Percentiles rank a stretch among this genome's conserved stretches.
Conservation (phyloP, 2,113 vertebrate genomes). For the Tragelaphus strepsiceros region DNA sequence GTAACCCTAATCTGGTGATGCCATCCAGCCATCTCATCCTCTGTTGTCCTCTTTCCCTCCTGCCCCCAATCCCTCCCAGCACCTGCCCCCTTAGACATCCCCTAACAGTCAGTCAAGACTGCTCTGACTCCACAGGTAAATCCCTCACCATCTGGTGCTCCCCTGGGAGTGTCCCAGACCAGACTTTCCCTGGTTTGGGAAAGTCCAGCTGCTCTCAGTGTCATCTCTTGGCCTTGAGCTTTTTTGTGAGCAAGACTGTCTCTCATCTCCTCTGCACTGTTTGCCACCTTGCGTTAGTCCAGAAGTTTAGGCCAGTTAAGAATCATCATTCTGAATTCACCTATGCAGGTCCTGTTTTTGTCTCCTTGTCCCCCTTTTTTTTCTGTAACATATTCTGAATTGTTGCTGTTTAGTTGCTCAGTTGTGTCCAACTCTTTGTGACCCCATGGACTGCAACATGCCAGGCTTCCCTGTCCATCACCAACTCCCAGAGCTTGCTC, state of each 20-base stretch:
- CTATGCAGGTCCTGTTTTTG: not conserved
- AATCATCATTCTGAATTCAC: not conserved
- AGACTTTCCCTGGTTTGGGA: not conserved
- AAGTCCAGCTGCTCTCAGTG: not conserved
- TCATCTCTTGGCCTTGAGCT: not conserved
- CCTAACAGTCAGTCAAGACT: not conserved
- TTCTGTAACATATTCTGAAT: not conserved
- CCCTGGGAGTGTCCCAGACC: not conserved
- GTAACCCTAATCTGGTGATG: no score
- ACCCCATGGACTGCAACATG: not conserved
- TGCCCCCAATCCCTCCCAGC: no score
- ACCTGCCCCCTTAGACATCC: not conserved
- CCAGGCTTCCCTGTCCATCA: not conserved
- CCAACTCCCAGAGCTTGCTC: not conserved
- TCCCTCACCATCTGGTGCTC: not conserved
- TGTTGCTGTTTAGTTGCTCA: not conserved
- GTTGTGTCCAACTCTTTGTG: accelerated
- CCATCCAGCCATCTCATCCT: no score
- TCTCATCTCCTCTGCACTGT: not conserved
- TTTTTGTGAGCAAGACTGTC: not conserved
- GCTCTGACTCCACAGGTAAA: not conserved
- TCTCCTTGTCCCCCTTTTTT: not conserved
- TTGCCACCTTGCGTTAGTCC: not conserved
- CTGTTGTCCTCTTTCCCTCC: no score
- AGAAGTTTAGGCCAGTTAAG: not conserved